Evolutionary conservation across 2,113 vertebrate species (phyloP).

Genomic region (Seriola quinqueradiata): DNA sequence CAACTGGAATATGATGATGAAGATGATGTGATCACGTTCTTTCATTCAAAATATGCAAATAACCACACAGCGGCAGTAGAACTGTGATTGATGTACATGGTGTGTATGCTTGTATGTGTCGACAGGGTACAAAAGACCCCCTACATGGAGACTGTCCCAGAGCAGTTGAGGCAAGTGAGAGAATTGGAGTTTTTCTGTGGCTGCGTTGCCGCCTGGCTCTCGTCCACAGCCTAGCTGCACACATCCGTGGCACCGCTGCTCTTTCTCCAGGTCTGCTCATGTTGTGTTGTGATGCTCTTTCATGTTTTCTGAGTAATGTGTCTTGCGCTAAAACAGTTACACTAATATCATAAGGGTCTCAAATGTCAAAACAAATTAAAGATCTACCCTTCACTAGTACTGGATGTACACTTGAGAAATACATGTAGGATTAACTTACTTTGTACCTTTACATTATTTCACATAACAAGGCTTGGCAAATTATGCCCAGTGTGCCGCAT

Average conservation of each 20-base stretch:
- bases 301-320: background rate
- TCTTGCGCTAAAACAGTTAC: background rate
- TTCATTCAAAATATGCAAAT: background rate
- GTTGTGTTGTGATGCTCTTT: slow-evolving; percentile 13
- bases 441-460: background rate
- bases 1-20: background rate
- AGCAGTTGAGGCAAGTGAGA: slow-evolving; percentile 83
- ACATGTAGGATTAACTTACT: background rate
- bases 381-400: background rate
- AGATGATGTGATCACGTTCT: background rate
- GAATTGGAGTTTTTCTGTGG: slow-evolving; percentile 86
- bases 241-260: slow-evolving; percentile 74
- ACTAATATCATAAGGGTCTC: background rate
- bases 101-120: slow-evolving; percentile 15
- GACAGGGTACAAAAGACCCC: slow-evolving; percentile 27
- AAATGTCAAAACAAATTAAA: background rate
- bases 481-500: background rate
- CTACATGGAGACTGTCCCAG: slow-evolving; percentile 58
- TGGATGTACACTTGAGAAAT: background rate
- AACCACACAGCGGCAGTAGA: background rate
- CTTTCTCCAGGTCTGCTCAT: slow-evolving; percentile 71
- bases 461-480: too few species aligned
- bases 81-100: background rate
- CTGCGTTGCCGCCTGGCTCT: slow-evolving; percentile 86
- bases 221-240: slow-evolving; percentile 80